Percentiles rank a stretch among this genome's conserved stretches.
Conservation (phyloP, 2,797 vertebrate genomes). For the Sebastes trivittatus region DNA sequence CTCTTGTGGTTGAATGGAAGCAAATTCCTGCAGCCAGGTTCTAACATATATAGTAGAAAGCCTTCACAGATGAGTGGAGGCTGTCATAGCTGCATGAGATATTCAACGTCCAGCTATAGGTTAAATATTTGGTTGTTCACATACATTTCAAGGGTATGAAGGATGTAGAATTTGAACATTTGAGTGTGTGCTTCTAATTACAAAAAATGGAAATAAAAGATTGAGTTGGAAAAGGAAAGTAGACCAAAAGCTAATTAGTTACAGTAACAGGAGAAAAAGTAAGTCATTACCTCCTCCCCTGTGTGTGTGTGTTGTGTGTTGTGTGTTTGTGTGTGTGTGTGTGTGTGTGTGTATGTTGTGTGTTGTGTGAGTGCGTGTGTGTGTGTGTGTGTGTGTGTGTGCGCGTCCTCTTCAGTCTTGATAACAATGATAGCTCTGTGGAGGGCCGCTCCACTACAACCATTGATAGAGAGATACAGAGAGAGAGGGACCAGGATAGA, state of each 20-base stretch:
- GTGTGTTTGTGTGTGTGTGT: neutral
- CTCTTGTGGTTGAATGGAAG: neutral
- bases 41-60: neutral
- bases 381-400: neutral
- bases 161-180: neutral
- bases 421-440: conserved; percentile 72
- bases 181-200: neutral
- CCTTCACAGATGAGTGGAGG: neutral
- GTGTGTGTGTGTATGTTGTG: conserved; percentile 5
- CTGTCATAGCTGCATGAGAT: neutral
- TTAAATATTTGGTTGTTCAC: neutral
- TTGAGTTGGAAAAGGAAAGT: neutral
- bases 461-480: conserved; percentile 62
- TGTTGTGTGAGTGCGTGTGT: neutral
- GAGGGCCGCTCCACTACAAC: conserved; percentile 56
- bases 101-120: neutral
- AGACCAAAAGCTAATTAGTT: neutral
- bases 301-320: conserved; percentile 7
- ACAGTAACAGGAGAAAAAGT: conserved; percentile 11
- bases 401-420: conserved; percentile 42
- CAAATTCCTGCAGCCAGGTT: neutral
- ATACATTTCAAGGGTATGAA: neutral
- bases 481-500: conserved; percentile 38
- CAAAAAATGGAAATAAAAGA: neutral
- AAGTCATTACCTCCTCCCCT: conserved; percentile 21